Evolutionary conservation across 2,888 invertebrate species (phyloP).

Genomic region (Ceriagrion tenellum): DNA sequence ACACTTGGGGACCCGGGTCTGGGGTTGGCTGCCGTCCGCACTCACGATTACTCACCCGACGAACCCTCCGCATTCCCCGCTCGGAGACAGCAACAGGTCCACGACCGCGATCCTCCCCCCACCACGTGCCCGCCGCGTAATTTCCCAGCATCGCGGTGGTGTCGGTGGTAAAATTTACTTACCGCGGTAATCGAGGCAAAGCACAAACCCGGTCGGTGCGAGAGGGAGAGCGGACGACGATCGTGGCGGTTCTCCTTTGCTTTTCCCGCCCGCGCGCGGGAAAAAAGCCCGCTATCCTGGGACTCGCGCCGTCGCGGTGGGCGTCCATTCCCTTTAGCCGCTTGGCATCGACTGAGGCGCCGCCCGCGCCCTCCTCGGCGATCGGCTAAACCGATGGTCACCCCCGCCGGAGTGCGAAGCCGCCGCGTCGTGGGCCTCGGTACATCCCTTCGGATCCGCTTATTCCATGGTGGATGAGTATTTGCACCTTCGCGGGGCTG

Average conservation of each 20-base stretch:
- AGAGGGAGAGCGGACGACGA: background rate
- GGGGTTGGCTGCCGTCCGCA: slow-evolving; percentile 68
- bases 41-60: slow-evolving; percentile 49
- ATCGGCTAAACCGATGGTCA: slow-evolving; percentile 70
- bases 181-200: slow-evolving; percentile 91
- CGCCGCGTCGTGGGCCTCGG: slow-evolving; percentile 75
- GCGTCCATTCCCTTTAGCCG: slow-evolving; percentile 48
- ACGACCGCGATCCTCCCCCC: slow-evolving; percentile 6
- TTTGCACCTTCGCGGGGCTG: background rate
- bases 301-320: background rate
- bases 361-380: slow-evolving; percentile 68
- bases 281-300: background rate
- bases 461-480: slow-evolving; percentile 72
- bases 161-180: slow-evolving; percentile 80
- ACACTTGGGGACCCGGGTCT: slow-evolving; percentile 56
- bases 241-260: background rate
- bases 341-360: slow-evolving; percentile 59
- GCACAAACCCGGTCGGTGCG: slow-evolving; percentile 81
- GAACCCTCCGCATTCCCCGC: background rate
- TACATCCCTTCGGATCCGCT: slow-evolving; percentile 74
- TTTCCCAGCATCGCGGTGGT: slow-evolving; percentile 13
- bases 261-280: background rate
- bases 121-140: slow-evolving; percentile 35
- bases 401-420: slow-evolving; percentile 72
- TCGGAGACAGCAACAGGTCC: slow-evolving; percentile 54